Conservation (phyloP, 2,113 vertebrate species). For the Neotoma lepida region DNA sequence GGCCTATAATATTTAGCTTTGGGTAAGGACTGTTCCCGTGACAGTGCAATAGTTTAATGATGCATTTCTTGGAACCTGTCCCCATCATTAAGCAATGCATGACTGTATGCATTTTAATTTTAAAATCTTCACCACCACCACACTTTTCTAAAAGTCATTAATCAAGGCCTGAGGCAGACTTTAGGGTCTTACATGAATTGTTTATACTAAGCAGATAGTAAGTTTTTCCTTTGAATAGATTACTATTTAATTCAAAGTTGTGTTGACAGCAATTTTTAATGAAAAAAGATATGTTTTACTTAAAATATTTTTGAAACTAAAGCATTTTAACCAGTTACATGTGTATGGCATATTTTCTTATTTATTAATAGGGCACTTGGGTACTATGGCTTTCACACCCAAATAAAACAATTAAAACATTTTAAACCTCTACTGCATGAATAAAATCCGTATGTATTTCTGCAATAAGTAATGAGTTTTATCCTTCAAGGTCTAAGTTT, state of each 20-base stretch:
- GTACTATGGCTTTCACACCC: slow-evolving; percentile 58
- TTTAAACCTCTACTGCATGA: slow-evolving; percentile 45
- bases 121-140: slow-evolving; percentile 28
- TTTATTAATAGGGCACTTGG: slow-evolving; percentile 60
- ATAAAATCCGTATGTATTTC: slow-evolving; percentile 40
- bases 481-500: slow-evolving; percentile 61
- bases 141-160: slow-evolving; percentile 67
- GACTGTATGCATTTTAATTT: slow-evolving; percentile 38
- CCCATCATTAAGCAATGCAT: not conserved
- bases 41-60: not conserved
- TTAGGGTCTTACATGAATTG: slow-evolving; percentile 25
- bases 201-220: slow-evolving; percentile 55
- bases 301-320: slow-evolving; percentile 69
- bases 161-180: slow-evolving; percentile 25
- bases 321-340: slow-evolving; percentile 60
- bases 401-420: slow-evolving; percentile 63
- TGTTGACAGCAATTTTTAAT: slow-evolving; percentile 31
- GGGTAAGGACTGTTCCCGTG: not conserved
- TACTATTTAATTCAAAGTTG: slow-evolving; percentile 55
- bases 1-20: not conserved
- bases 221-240: slow-evolving; percentile 54
- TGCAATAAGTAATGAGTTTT: slow-evolving; percentile 41
- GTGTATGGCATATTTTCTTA: slow-evolving; percentile 53
- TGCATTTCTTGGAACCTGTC: not conserved
- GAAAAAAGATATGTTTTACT: slow-evolving; percentile 58